A percentile compares a stretch with the other conserved stretches of the same genome.
Evolutionary conservation across 2,797 vertebrate genomes (phyloP).

Genomic region (Setipinna tenuifilis): DNA sequence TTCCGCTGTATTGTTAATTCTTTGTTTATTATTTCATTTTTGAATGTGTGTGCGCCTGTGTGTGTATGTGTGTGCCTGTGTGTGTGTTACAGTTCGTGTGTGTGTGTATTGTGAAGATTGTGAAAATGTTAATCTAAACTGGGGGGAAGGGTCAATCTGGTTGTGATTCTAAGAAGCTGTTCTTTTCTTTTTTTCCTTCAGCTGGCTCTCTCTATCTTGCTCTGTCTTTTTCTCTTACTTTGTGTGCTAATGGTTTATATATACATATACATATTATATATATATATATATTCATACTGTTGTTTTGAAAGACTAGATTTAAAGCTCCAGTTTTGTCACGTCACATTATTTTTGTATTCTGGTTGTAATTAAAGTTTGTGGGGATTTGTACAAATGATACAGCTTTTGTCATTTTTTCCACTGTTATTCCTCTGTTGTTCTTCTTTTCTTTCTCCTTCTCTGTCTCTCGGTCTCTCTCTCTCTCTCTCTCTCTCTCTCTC

Average conservation of each 20-base stretch:
- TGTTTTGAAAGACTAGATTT: conserved; percentile 27
- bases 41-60: not conserved
- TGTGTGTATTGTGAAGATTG: conserved; percentile 26
- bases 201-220: not conserved
- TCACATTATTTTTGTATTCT: conserved; percentile 58
- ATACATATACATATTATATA: conserved; percentile 30
- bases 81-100: no score
- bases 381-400: conserved; percentile 47
- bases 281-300: conserved; percentile 18
- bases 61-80: not conserved
- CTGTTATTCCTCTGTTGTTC: not conserved
- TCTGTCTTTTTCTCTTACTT: conserved; percentile 18
- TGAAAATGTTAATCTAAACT: conserved; percentile 21
- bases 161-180: conserved; percentile 16
- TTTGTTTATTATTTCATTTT: conserved; percentile 1
- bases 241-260: conserved; percentile 35
- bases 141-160: not conserved
- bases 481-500: not conserved
- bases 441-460: no score
- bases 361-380: conserved; percentile 55
- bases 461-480: not conserved
- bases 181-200: conserved; percentile 8
- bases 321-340: conserved; percentile 45
- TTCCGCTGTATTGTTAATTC: conserved; percentile 20
- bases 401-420: conserved; percentile 7